Base-by-base conservation (phyloP, 2,888 invertebrate species). In the Polyommatus iphigenia region DNA sequence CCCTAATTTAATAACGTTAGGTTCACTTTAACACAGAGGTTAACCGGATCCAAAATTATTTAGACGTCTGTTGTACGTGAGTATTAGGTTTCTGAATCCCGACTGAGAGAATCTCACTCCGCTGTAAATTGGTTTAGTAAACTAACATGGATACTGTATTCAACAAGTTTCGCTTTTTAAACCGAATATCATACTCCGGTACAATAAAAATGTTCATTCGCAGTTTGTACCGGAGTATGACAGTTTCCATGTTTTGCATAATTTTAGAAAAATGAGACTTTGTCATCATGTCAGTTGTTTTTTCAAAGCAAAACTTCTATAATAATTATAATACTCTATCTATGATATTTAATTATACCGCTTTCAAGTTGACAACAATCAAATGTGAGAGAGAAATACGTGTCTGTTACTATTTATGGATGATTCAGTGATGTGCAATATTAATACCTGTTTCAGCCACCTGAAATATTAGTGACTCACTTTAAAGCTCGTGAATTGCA, bases 401-500 rank as follows among this genome's bases (percentile, higher is more conserved):
- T 87, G 88, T 86, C 85, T 85, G 83, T 83, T 86, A 86, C 85
- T 89, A 87, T 85, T 85, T 90, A 85, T 86, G 86, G 87, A 87
- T 85, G 87, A 88, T 87, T 88, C 90, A 87, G 87, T 87, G 87
- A 87, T 87, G 90, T 91, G 85, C 90, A 92, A 91, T 91, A 91
- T 92, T 90, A 89, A 90, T 85, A 89, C 86, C 88, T 89, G 88
- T 4, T 29, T 67, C 29, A 89, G 88, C 88, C 88, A 88, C 87
- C 90, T 85, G 88, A 90, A 91, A 92, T 92, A 92, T 91, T 91
- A 92, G 91, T 91, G 87, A 87, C 85, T 82, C 83, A 85, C 85
- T 85, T 84, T 85, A 87, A 84, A 85, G 85, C 29, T 54, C 62
- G 32, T 59, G 75, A 77, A 78, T 75, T 73, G 67, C 50, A 79